Base-by-base conservation (phyloP, 2,797 vertebrate genomes). In the Thalassophryne amazonica region DNA sequence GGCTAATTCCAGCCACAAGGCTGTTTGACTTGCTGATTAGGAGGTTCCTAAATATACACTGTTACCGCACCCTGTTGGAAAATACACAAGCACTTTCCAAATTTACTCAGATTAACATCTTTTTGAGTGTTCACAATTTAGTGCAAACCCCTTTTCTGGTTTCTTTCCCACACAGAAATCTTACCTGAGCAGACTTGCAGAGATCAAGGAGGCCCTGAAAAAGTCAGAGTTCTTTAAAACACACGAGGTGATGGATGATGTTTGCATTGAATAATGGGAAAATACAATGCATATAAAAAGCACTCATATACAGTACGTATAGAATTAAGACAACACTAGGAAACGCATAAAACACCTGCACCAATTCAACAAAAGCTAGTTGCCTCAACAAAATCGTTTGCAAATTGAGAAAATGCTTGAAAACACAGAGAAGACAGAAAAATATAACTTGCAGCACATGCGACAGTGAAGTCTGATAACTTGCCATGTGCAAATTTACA, bases 211-310 rank as follows among this genome's bases (percentile, higher is more conserved):
- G 60, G 87, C 93, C 39, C 88, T 99, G 62, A 90, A 92, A 58
- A 87, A 68, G 56, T 99, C 97, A 0, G 88, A 92, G 52, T 99
- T 99, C 89, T 99, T 99, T 77, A 92, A 86, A 66, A 88, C 54
- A 50, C 97, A 99, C 2, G 97, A 99, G 94, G 97, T 99, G 72
- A 92, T 81, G 27, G 34, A 20, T 19, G 15, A 48, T 40, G 4
- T 7, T 12, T 12, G 34, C 17, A 46, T 20, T 36, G n/a, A 7
- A 24, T 36, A 15, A 43, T 20, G 7, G 6, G 33, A 40, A 19
- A 33, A 41, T 2, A 16, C 15, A n/a, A 1, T 0, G 0, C 6
- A 12, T 10, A 4, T 50, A 30, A 27, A 22, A 46, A n/a, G n/a
- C n/a, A n/a, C n/a, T n/a, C n/a, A n/a, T n/a, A n/a, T n/a, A n/a